Evolutionary conservation across 2,888 invertebrate species (phyloP).

Genomic region (Amiota minor): DNA sequence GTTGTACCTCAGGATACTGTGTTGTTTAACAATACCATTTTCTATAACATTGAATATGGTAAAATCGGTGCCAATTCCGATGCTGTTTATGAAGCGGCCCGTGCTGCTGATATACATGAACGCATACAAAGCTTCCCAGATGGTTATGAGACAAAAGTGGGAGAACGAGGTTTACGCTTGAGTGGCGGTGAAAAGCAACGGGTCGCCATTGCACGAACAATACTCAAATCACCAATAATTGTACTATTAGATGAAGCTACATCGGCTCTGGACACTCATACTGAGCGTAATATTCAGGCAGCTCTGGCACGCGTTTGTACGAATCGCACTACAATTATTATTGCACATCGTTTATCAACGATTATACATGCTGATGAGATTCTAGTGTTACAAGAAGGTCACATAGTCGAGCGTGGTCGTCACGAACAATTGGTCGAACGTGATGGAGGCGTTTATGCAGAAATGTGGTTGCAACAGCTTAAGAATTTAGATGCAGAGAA

Average conservation of each 20-base stretch:
- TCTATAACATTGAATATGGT: constrained; percentile 96
- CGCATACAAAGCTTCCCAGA: constrained; percentile 93
- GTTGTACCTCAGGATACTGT: constrained; percentile 99
- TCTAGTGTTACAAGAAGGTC: constrained; percentile 91
- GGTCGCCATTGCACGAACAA: constrained; percentile 95
- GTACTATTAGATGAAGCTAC: constrained; percentile 96
- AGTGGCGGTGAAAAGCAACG: constrained; percentile 99
- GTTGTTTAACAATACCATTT: constrained; percentile 92
- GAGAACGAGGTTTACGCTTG: constrained; percentile 93
- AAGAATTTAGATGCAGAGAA: constrained; percentile 68
- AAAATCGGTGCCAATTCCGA: constrained; percentile 83
- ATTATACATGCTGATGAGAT: constrained; percentile 96
- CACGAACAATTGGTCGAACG: constrained; percentile 80
- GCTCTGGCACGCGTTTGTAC: constrained; percentile 89
- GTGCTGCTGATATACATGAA: constrained; percentile 94
- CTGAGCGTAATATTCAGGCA: constrained; percentile 94
- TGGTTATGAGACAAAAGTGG: constrained; percentile 90
- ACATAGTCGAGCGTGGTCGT: constrained; percentile 91
- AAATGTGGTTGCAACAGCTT: constrained; percentile 95
- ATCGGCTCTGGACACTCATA: constrained; percentile 95
- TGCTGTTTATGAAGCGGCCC: constrained; percentile 91
- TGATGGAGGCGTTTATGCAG: constrained; percentile 84
- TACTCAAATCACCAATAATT: constrained; percentile 92
- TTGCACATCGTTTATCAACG: constrained; percentile 95
- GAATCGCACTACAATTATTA: constrained; percentile 92